Conservation (phyloP, 2,888 invertebrate genomes). For the Clostera curtula region DNA sequence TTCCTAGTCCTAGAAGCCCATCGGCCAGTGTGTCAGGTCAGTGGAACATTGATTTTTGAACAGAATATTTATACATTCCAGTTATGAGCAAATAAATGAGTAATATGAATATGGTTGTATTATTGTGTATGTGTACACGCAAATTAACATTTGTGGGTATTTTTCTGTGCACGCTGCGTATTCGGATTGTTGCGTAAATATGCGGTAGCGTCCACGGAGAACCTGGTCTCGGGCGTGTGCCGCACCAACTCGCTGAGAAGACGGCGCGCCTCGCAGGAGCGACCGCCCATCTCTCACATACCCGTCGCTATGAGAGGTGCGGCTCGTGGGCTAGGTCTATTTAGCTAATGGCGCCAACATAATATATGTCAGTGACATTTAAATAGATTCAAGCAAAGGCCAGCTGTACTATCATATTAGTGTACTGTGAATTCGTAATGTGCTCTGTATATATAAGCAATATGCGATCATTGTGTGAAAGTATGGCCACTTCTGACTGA, state of each 20-base stretch:
- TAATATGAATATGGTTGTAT: neutral
- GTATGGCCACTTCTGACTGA: too few species aligned
- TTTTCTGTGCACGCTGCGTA: constrained; percentile 10
- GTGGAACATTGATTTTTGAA: constrained; percentile 5
- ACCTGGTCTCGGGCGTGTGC: constrained; percentile 47
- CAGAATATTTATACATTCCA: too few species aligned
- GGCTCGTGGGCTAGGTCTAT: neutral
- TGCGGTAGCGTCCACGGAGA: constrained; percentile 60
- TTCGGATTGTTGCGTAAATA: constrained; percentile 6
- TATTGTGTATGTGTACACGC: too few species aligned
- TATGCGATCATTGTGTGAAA: too few species aligned
- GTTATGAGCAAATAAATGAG: too few species aligned
- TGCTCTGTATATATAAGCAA: too few species aligned
- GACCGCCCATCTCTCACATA: constrained; percentile 62
- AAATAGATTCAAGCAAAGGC: too few species aligned
- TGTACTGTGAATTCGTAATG: too few species aligned
- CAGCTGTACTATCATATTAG: too few species aligned
- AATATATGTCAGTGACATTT: too few species aligned
- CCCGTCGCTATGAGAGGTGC: constrained; percentile 64
- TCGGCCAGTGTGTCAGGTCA: constrained; percentile 68
- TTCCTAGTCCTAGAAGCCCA: constrained; percentile 64
- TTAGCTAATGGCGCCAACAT: too few species aligned
- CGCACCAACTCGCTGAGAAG: constrained; percentile 49
- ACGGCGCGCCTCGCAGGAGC: constrained; percentile 58
- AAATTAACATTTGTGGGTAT: too few species aligned